These are phyloP conservation scores for Luperina nickerlii DNA, from an alignment of 2,888 invertebrate genomes.

Conservation along the genomic window DNA sequence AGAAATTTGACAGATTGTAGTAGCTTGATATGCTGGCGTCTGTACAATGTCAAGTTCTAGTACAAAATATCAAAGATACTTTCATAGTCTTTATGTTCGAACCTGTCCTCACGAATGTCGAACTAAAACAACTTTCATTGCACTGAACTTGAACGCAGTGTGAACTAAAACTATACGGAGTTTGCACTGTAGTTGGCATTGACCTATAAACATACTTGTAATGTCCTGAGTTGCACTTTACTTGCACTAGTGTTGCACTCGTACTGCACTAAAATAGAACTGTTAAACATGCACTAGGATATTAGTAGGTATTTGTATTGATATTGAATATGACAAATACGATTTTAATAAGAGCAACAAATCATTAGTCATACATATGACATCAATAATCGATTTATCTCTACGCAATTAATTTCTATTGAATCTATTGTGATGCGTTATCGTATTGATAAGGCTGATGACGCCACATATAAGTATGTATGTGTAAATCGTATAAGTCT, in stretches of 20 bases:
- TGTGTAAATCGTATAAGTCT: neutral
- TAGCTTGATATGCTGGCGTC: too few relatives aligned
- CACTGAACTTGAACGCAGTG: conserved; percentile 22
- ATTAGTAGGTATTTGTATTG: neutral
- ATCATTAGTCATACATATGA: conserved; percentile 13
- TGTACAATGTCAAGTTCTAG: neutral
- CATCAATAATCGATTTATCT: conserved; percentile 19
- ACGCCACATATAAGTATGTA: neutral
- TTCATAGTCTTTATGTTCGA: neutral
- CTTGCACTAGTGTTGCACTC: conserved; percentile 36
- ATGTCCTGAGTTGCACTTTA: conserved; percentile 38
- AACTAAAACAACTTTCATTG: conserved; percentile 28
- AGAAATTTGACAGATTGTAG: too few relatives aligned
- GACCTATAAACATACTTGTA: conserved; percentile 37
- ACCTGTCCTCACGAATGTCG: conserved; percentile 8
- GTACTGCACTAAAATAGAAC: conserved; percentile 7
- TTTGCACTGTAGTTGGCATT: conserved; percentile 39
- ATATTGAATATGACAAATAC: neutral
- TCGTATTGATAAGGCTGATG: conserved; percentile 19
- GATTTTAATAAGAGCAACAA: neutral
- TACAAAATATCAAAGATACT: neutral
- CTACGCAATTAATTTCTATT: conserved; percentile 15
- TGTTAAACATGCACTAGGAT: neutral
- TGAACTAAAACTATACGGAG: conserved; percentile 39
- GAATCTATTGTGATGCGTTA: conserved; percentile 24